Percentiles rank a stretch among this genome's conserved stretches.
Conservation (phyloP, 2,797 vertebrate genomes). For the Oophaga sylvatica region DNA sequence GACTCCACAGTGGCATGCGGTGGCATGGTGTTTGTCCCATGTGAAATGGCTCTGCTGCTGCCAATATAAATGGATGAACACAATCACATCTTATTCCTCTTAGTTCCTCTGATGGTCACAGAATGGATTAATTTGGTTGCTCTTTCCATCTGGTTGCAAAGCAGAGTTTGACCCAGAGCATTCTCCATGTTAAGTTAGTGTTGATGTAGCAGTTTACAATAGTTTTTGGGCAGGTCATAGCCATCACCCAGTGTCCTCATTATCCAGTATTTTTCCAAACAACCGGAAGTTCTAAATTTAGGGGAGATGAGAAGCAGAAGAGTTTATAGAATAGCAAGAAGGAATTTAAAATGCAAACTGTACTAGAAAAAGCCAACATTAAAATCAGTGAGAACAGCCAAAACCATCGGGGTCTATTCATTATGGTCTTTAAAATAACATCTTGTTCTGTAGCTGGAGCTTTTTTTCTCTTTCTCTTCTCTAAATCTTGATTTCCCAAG, state of each 20-base stretch:
- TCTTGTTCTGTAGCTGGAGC: slow-evolving; percentile 31
- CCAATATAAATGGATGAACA: neutral
- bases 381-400: slow-evolving; percentile 57
- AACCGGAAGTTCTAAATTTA: slow-evolving; percentile 46
- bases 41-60: no score
- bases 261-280: slow-evolving; percentile 2
- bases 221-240: neutral
- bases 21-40: neutral
- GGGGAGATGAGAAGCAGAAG: slow-evolving; percentile 44
- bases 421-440: slow-evolving; percentile 51
- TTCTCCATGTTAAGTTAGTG: neutral
- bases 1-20: neutral
- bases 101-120: neutral
- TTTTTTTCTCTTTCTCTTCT: slow-evolving; percentile 37
- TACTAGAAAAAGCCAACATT: slow-evolving; percentile 41
- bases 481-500: slow-evolving; percentile 56
- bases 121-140: neutral
- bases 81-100: neutral
- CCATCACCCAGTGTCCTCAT: slow-evolving; percentile 8
- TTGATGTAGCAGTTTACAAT: slow-evolving; percentile 14
- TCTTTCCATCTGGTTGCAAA: neutral
- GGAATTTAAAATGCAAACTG: slow-evolving; percentile 57
- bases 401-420: slow-evolving; percentile 47
- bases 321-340: slow-evolving; percentile 49
- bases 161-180: neutral